Conservation (phyloP, 2,888 invertebrate species). For the Drosophila borborema region DNA sequence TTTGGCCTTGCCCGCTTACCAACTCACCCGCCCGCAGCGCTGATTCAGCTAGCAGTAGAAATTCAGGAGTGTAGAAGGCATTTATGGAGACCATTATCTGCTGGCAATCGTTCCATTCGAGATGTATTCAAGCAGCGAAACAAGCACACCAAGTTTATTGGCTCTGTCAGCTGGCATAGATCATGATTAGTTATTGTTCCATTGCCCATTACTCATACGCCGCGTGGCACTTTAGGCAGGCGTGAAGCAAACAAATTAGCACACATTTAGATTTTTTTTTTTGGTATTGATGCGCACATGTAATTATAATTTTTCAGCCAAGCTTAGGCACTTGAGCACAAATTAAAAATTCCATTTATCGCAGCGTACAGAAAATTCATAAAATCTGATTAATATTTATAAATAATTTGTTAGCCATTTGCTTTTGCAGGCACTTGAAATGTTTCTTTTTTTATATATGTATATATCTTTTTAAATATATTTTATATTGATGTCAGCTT, state of each 20-base stretch:
- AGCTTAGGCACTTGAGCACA: conserved; percentile 11
- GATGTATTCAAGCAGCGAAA: neutral
- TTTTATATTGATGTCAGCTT: conserved; percentile 17
- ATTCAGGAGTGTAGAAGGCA: conserved; percentile 20
- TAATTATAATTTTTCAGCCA: conserved; percentile 16
- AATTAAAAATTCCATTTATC: conserved; percentile 46
- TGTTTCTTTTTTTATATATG: conserved; percentile 4
- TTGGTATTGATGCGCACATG: conserved; percentile 24
- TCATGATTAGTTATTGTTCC: conserved; percentile 56
- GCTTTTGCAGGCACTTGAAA: conserved; percentile 39
- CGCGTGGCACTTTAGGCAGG: conserved; percentile 59
- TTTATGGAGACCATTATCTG: conserved; percentile 59
- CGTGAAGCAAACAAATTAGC: conserved; percentile 51
- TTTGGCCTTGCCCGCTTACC: neutral
- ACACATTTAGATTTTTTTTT: neutral
- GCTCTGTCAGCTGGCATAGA: conserved; percentile 57
- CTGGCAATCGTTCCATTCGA: conserved; percentile 22
- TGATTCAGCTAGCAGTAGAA: conserved; percentile 52
- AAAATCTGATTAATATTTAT: conserved; percentile 44
- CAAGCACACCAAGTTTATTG: conserved; percentile 32
- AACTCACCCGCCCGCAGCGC: conserved; percentile 4
- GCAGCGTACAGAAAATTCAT: neutral
- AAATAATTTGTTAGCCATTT: conserved; percentile 38
- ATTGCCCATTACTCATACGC: conserved; percentile 77
- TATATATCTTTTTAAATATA: conserved; percentile 9